A percentile compares a stretch with the other conserved stretches of the same genome.
Conservation (phyloP, 2,888 invertebrate genomes). For the Gnatocerus cornutus region DNA sequence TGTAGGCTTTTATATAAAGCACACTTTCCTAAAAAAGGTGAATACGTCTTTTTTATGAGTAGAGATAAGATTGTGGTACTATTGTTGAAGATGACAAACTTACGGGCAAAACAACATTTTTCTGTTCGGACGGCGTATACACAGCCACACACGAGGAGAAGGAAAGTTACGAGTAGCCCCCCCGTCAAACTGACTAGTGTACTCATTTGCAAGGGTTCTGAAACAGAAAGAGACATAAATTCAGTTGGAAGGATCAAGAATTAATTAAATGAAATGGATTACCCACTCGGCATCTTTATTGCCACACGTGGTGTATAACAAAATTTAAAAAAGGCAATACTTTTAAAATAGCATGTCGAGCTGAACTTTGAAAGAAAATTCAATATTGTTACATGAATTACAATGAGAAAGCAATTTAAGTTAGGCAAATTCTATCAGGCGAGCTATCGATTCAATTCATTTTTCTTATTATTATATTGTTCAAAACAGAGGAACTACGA, state of each 20-base stretch:
- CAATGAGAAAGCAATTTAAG: too few species aligned
- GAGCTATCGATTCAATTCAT: too few species aligned
- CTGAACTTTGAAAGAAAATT: too few species aligned
- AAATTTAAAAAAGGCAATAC: too few species aligned
- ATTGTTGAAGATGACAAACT: constrained; percentile 64
- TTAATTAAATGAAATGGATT: constrained; percentile 25
- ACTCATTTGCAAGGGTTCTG: constrained; percentile 78
- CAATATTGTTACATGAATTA: too few species aligned
- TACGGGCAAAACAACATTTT: constrained; percentile 78
- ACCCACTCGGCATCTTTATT: background rate
- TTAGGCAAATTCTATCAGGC: too few species aligned
- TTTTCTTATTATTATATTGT: too few species aligned
- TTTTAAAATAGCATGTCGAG: too few species aligned
- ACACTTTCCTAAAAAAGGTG: constrained; percentile 27
- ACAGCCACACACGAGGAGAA: constrained; percentile 74
- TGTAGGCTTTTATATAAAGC: constrained; percentile 30
- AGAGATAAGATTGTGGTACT: constrained; percentile 32
- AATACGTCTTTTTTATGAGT: constrained; percentile 44
- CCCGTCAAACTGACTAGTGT: constrained; percentile 76
- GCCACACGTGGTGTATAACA: background rate
- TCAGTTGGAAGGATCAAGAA: constrained; percentile 7
- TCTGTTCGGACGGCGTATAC: constrained; percentile 76
- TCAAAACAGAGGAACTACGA: too few species aligned
- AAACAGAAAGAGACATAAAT: constrained; percentile 54
- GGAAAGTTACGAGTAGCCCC: constrained; percentile 74